A percentile compares a stretch with the other conserved stretches of the same genome.
phyloP scores from a whole-genome alignment of 2,888 invertebrate genomes.

The Rugalucina vietnamica region DNA sequence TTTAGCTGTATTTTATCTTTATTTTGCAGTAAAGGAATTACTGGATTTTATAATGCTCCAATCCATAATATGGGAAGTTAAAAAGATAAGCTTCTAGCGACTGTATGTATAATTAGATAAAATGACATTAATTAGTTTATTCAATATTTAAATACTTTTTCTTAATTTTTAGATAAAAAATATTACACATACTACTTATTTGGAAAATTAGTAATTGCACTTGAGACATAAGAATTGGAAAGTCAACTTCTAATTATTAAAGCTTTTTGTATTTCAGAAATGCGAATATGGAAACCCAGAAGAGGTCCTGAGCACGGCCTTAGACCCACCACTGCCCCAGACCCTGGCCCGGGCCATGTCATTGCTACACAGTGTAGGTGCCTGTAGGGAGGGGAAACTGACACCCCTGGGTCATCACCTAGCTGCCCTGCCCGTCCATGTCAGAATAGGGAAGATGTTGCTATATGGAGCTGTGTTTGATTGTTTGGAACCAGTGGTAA shows the following conservation, averaged over 20 bases:
- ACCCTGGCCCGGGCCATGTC: slow-evolving; percentile 78
- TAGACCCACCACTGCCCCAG: slow-evolving; percentile 78
- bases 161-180: too few relatives aligned
- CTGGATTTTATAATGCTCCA: too few relatives aligned
- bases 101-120: too few relatives aligned
- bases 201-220: not conserved
- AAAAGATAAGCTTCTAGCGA: too few relatives aligned
- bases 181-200: too few relatives aligned
- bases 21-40: too few relatives aligned
- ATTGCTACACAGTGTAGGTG: slow-evolving; percentile 79
- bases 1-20: too few relatives aligned
- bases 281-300: slow-evolving; percentile 79
- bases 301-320: slow-evolving; percentile 75
- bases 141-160: too few relatives aligned
- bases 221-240: not conserved
- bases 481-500: slow-evolving; percentile 81
- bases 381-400: slow-evolving; percentile 75
- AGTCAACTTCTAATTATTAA: not conserved
- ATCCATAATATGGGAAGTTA: too few relatives aligned
- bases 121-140: too few relatives aligned
- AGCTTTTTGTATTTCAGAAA: slow-evolving; percentile 73
- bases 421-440: slow-evolving; percentile 81
- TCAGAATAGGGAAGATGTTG: slow-evolving; percentile 82
- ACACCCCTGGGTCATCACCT: slow-evolving; percentile 83
- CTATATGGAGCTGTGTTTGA: slow-evolving; percentile 81